Conservation (phyloP, 2,797 vertebrate genomes). For the Pyrocephalus nanus region DNA sequence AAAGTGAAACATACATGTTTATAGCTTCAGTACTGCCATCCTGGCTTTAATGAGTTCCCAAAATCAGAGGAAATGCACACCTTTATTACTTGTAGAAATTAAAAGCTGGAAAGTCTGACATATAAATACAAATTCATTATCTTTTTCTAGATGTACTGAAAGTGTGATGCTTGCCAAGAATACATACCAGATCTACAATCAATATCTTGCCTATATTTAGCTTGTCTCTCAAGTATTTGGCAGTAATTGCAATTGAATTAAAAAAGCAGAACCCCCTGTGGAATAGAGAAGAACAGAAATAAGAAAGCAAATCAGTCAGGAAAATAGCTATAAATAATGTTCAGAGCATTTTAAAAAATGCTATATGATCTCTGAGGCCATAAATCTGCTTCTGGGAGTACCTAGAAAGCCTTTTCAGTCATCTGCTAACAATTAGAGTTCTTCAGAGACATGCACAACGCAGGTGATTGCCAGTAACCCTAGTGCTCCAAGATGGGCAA, state of each 20-base stretch:
- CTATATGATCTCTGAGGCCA: slow-evolving; percentile 88
- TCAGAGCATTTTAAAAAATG: slow-evolving; percentile 84
- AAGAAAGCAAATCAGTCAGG: slow-evolving; percentile 82
- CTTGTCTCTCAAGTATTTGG: slow-evolving; percentile 84
- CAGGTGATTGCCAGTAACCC: slow-evolving; percentile 89
- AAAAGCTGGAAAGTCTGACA: slow-evolving; percentile 68
- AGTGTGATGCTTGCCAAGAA: slow-evolving; percentile 70
- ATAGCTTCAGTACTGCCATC: slow-evolving; percentile 79
- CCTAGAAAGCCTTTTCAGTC: slow-evolving; percentile 87
- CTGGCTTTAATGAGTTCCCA: slow-evolving; percentile 81
- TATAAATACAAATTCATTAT: slow-evolving; percentile 66
- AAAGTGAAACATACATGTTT: slow-evolving; percentile 82
- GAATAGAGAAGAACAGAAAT: slow-evolving; percentile 84
- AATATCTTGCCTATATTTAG: slow-evolving; percentile 84
- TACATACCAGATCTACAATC: slow-evolving; percentile 85
- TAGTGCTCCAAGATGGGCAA: slow-evolving; percentile 78
- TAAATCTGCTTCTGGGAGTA: slow-evolving; percentile 89
- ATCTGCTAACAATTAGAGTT: slow-evolving; percentile 92
- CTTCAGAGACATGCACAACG: slow-evolving; percentile 77
- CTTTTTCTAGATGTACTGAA: slow-evolving; percentile 57
- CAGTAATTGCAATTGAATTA: slow-evolving; percentile 85
- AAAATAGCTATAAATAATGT: slow-evolving; percentile 88
- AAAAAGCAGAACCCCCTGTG: slow-evolving; percentile 85
- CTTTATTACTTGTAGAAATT: slow-evolving; percentile 75
- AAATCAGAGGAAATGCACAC: slow-evolving; percentile 78